A percentile compares a stretch with the other conserved stretches of the same genome.
phyloP scores from a whole-genome alignment of 2,113 vertebrate species.

The Hippocampus abdominalis region DNA sequence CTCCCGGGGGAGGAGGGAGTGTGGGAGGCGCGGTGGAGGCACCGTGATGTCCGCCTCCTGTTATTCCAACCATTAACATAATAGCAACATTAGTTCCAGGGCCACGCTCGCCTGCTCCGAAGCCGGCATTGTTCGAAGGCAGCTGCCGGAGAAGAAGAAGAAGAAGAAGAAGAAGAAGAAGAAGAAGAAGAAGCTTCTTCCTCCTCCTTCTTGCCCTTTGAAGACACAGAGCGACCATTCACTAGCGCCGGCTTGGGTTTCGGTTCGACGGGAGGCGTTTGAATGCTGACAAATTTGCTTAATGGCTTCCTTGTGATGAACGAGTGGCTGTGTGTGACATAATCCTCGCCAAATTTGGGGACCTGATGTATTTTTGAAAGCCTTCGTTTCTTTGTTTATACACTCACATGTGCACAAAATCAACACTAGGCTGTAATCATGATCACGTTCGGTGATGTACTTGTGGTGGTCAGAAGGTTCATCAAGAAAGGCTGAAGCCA shows the following conservation, averaged over 20 bases:
- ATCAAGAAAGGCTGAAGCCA: no score
- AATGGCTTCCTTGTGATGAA: conserved; percentile 54
- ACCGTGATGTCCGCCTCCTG: conserved; percentile 65
- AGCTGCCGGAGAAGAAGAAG: conserved; percentile 35
- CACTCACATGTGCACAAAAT: not conserved
- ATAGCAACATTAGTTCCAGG: conserved; percentile 75
- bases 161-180: conserved; percentile 18
- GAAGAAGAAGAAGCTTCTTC: not conserved
- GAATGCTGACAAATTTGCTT: conserved; percentile 59
- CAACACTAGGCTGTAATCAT: no score
- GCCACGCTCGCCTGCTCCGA: conserved; percentile 57
- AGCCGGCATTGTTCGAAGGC: conserved; percentile 63
- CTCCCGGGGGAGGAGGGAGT: conserved; percentile 10
- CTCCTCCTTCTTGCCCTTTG: not conserved
- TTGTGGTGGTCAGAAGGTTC: no score
- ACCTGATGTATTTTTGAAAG: conserved; percentile 28
- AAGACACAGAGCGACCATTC: conserved; percentile 53
- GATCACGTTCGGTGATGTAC: no score
- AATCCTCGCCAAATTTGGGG: conserved; percentile 35
- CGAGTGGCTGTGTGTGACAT: conserved; percentile 20
- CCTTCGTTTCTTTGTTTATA: conserved; percentile 25
- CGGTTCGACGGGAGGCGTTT: conserved; percentile 37
- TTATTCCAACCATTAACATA: conserved; percentile 76
- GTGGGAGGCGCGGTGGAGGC: conserved; percentile 9
- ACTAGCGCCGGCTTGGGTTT: conserved; percentile 41